Percentiles rank a stretch among this genome's conserved stretches.
Evolutionary conservation across 1,140 invertebrate species (phyloP).

Genomic region (Drosophila ambigua): DNA sequence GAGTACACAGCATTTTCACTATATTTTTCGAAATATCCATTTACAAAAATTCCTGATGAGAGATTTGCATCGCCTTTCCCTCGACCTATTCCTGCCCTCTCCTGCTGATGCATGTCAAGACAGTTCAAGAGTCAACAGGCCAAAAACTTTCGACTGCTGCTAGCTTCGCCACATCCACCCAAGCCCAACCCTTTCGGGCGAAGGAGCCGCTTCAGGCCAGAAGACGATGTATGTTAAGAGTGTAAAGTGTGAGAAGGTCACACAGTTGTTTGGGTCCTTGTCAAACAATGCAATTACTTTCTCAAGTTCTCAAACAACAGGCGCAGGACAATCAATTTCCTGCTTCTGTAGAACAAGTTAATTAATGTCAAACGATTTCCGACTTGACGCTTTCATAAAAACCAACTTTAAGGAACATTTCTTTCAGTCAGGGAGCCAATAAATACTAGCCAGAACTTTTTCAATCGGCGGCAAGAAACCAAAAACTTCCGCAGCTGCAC

Average conservation of each 20-base stretch:
- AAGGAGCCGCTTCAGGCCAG: conserved; percentile 10
- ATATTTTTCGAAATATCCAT: conserved; percentile 49
- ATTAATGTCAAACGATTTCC: conserved; percentile 35
- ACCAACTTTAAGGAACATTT: conserved; percentile 1
- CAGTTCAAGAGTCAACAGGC: conserved; percentile 69
- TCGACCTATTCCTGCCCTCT: too few species aligned
- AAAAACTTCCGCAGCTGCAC: conserved; percentile 4
- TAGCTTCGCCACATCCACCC: background rate
- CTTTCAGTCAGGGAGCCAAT: conserved; percentile 8
- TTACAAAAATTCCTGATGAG: conserved; percentile 31
- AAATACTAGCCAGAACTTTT: conserved; percentile 37
- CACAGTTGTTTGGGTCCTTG: conserved; percentile 56
- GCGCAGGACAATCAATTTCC: conserved; percentile 55
- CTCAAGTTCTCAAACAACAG: conserved; percentile 44
- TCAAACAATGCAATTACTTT: conserved; percentile 71
- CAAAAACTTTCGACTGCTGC: conserved; percentile 45
- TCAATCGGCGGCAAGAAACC: conserved; percentile 4
- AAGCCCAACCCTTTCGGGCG: background rate
- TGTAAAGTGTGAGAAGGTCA: conserved; percentile 69
- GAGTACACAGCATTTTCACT: conserved; percentile 21
- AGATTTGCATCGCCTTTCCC: conserved; percentile 43
- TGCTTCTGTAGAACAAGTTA: conserved; percentile 48
- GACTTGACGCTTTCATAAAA: background rate
- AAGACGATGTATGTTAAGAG: conserved; percentile 37
- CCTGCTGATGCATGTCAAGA: conserved; percentile 16